phyloP scores from a whole-genome alignment of 2,888 invertebrate species.

The Drosophila eohydei region DNA sequence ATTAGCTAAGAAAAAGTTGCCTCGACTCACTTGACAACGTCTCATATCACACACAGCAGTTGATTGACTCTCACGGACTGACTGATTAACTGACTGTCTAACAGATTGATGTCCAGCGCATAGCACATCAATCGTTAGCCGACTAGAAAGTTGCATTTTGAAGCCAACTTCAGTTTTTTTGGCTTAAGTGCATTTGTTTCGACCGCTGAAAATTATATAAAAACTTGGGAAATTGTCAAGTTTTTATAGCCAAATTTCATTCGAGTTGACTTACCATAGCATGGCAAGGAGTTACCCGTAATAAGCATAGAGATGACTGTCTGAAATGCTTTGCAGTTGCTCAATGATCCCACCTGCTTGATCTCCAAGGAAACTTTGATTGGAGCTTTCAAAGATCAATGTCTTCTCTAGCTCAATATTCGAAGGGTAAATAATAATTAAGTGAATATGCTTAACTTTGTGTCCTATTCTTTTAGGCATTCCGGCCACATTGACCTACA shows the following conservation, averaged over 20 bases:
- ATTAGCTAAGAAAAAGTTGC: constrained; percentile 5
- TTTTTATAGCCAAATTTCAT: not conserved
- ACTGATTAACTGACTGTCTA: constrained; percentile 5
- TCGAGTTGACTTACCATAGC: not conserved
- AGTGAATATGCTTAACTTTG: not conserved
- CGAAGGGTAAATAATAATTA: too few species aligned
- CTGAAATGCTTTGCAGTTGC: not conserved
- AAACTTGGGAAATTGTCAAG: not conserved
- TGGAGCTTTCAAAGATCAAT: too few species aligned
- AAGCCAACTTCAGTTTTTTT: not conserved
- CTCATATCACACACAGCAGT: not conserved
- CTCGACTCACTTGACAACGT: constrained; percentile 11
- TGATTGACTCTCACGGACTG: not conserved
- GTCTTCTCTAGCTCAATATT: too few species aligned
- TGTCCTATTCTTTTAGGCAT: constrained; percentile 86
- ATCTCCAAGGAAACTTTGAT: too few species aligned
- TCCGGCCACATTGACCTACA: constrained; percentile 92
- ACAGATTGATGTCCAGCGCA: constrained; percentile 1
- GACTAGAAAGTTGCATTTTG: constrained; percentile 11
- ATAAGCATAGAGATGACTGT: not conserved
- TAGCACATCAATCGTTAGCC: constrained; percentile 3
- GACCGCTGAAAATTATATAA: not conserved
- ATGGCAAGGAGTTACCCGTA: not conserved
- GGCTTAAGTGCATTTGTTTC: not conserved
- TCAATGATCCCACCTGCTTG: not conserved